Conservation (phyloP, 1,140 invertebrate species). For the Euura lappo region DNA sequence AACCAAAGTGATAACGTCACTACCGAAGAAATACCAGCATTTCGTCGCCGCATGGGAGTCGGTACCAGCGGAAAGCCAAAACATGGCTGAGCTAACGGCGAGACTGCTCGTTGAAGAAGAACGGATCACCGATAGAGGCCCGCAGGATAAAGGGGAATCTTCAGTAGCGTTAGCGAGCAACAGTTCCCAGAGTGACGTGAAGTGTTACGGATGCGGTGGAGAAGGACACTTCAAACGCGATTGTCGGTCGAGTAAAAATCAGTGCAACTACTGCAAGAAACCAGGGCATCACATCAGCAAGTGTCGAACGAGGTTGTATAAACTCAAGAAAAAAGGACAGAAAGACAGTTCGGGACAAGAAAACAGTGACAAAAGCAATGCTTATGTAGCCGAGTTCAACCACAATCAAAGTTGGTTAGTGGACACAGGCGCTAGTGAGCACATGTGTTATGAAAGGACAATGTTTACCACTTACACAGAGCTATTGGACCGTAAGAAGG, state of each 20-base stretch:
- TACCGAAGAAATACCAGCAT: slow-evolving; percentile 37
- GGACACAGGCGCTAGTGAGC: slow-evolving; percentile 29
- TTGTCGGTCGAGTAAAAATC: background rate
- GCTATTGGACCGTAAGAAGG: slow-evolving; percentile 13
- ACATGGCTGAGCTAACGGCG: slow-evolving; percentile 34
- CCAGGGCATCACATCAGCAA: too few relatives aligned
- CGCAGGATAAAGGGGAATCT: too few relatives aligned
- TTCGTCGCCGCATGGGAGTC: slow-evolving; percentile 39
- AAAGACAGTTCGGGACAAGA: too few relatives aligned
- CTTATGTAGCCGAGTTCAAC: too few relatives aligned
- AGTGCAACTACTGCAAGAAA: too few relatives aligned
- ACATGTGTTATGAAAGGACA: slow-evolving; percentile 26
- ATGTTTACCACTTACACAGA: slow-evolving; percentile 20
- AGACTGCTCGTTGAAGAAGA: slow-evolving; percentile 44
- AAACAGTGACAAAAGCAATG: too few relatives aligned
- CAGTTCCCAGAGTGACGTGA: background rate
- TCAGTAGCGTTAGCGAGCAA: background rate
- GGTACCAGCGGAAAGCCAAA: slow-evolving; percentile 33
- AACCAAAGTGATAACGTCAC: slow-evolving; percentile 40
- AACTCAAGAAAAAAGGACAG: too few relatives aligned
- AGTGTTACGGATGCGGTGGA: slow-evolving; percentile 13
- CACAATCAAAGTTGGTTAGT: slow-evolving; percentile 18
- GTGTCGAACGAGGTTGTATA: too few relatives aligned
- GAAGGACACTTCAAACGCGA: slow-evolving; percentile 10
- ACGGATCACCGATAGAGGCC: slow-evolving; percentile 16